Conservation (phyloP, 92 coral and sea anemone genomes). For the Phymanthus crucifer region DNA sequence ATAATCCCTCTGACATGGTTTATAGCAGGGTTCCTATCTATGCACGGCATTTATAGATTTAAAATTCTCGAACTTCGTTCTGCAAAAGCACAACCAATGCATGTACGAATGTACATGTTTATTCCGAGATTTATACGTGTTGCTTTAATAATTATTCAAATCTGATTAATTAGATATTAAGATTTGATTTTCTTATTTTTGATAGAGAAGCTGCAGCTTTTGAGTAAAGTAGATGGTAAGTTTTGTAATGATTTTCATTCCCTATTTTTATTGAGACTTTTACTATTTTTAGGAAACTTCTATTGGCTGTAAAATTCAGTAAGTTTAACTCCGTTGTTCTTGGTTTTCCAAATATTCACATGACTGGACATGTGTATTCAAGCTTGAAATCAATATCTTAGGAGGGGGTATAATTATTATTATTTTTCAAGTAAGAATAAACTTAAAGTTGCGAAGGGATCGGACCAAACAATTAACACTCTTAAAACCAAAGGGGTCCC, state of each 20-base stretch:
- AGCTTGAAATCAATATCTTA: background rate
- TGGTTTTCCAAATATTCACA: background rate
- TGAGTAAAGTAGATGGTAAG: slow-evolving; percentile 25
- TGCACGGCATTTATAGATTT: too few species aligned
- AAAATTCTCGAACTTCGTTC: too few species aligned
- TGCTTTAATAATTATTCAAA: background rate
- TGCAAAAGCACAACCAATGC: too few species aligned
- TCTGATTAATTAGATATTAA: background rate
- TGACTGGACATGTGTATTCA: background rate
- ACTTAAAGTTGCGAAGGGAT: background rate
- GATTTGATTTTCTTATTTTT: background rate
- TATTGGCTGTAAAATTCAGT: too few species aligned
- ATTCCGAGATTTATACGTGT: background rate
- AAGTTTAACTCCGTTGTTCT: too few species aligned
- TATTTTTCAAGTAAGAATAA: background rate
- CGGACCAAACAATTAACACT: too few species aligned
- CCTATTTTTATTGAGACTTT: background rate
- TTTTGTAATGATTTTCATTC: background rate
- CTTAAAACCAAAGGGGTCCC: background rate
- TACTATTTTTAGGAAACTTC: background rate
- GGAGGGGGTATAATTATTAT: background rate
- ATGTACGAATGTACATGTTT: too few species aligned
- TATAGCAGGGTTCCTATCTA: too few species aligned
- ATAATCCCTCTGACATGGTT: too few species aligned
- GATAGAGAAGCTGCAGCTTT: slow-evolving; percentile 43